Evolutionary conservation across 2,113 vertebrate genomes (phyloP).

Genomic region (Oncorhynchus gorbuscha): DNA sequence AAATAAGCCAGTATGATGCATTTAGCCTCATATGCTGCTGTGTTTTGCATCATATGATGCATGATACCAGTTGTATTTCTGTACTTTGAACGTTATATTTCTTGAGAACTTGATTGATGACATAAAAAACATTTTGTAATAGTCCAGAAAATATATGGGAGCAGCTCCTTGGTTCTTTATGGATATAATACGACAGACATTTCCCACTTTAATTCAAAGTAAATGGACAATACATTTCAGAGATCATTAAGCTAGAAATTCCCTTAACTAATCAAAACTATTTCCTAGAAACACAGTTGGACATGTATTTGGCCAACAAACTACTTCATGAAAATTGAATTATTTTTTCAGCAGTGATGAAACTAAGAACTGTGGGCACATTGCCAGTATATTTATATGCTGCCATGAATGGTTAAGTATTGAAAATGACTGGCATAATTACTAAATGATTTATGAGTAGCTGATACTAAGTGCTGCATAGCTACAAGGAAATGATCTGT

Average conservation of each 20-base stretch:
- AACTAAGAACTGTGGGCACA: neutral
- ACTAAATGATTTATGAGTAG: neutral
- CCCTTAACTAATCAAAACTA: neutral
- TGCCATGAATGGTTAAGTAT: neutral
- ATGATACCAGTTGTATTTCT: no score
- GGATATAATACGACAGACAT: constrained; percentile 15
- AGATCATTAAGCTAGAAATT: constrained; percentile 15
- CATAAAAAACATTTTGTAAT: neutral
- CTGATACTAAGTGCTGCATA: neutral
- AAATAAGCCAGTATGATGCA: no score
- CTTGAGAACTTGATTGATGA: no score
- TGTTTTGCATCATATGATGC: no score
- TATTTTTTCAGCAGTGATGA: neutral
- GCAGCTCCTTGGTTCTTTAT: constrained; percentile 3
- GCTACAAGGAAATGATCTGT: neutral
- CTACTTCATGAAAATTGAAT: neutral
- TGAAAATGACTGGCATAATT: neutral
- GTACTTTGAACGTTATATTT: no score
- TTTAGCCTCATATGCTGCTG: no score
- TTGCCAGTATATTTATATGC: neutral
- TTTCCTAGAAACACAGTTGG: neutral
- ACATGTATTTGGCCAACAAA: neutral
- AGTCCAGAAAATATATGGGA: constrained; percentile 18
- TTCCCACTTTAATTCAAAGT: constrained; percentile 13
- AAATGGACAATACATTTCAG: constrained; percentile 28